Base-by-base conservation (phyloP, 1,140 invertebrate genomes). In the Holcopasites calliopsidis region DNA sequence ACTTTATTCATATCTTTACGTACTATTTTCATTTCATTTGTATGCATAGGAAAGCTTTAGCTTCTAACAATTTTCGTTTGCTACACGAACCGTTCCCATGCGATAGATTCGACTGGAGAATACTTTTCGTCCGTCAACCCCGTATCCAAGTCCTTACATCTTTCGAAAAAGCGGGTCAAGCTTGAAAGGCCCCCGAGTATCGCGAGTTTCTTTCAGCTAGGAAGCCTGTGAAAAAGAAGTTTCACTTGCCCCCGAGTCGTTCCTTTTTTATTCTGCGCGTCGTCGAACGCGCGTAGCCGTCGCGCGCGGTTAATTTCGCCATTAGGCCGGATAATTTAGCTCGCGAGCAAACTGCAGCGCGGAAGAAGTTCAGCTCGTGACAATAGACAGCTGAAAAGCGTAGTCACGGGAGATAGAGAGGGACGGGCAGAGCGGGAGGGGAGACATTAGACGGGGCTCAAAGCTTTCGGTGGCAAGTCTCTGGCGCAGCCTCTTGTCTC, bases 391-490 rank as follows among this genome's bases (percentile, higher is more conserved):
- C 40, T 76, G 42, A n/a, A 62, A 47, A 58, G 52, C 35, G n/a
- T 31, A 6, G 11, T 38, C 7, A 0, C 11, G 13, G 11, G n/a
- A 21, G 50, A 54, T 31, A 7, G 49, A 55, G 31, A 35, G 16
- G n/a, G 23, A 54, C n/a, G n/a, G n/a, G n/a, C n/a, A n/a, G n/a
- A n/a, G n/a, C n/a, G 44, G n/a, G 65, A 68, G 61, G n/a, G 31
- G 35, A 52, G 21, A 21, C 68, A 55, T 23, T 47, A 58, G 71
- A 38, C 28, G 54, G 38, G 38, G n/a, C 68, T 81, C 57, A 65
- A 76, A 77, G 78, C 66, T 77, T 77, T 74, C 42, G 62, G 54
- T 1, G 44, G 57, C 58, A 54, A 81, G 73, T 77, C 68, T 72
- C 50, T 50, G 31, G 28, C 54, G 57, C 44, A 65, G 62, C 50